Conservation (phyloP, 2,113 vertebrate genomes). For the Pithys albifrons region DNA sequence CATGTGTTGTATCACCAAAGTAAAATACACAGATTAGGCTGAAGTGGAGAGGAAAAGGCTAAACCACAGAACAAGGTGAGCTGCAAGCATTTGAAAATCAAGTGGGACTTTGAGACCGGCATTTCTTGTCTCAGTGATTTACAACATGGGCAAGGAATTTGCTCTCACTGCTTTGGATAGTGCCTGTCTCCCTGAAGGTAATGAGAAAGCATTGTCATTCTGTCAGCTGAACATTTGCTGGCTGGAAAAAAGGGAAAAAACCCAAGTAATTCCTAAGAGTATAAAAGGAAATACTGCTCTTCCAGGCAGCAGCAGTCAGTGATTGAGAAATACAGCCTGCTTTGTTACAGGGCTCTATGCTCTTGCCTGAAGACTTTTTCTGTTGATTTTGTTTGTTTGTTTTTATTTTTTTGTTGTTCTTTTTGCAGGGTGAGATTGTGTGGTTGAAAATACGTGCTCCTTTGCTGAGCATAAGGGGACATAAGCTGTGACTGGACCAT, state of each 20-base stretch:
- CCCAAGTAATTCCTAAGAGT: neutral
- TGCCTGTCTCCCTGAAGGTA: neutral
- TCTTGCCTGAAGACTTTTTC: neutral
- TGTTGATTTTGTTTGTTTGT: accelerated
- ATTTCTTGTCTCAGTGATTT: neutral
- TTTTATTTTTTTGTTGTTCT: neutral
- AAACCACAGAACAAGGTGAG: neutral
- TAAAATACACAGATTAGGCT: neutral
- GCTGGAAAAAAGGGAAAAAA: neutral
- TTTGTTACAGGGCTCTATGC: neutral
- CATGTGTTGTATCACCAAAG: neutral
- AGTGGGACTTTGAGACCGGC: neutral
- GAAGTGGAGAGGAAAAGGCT: neutral
- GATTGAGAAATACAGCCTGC: neutral
- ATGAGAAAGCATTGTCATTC: neutral
- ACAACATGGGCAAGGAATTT: neutral
- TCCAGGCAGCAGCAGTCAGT: neutral
- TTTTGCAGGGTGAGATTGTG: neutral
- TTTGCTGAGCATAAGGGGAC: neutral
- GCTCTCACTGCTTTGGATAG: neutral
- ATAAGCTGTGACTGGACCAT: neutral
- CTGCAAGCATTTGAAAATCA: neutral
- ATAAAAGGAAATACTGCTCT: neutral
- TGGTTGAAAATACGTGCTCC: neutral
- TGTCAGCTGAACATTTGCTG: neutral